Conservation (phyloP, 1,140 invertebrate species). For the Drosophila kikkawai region DNA sequence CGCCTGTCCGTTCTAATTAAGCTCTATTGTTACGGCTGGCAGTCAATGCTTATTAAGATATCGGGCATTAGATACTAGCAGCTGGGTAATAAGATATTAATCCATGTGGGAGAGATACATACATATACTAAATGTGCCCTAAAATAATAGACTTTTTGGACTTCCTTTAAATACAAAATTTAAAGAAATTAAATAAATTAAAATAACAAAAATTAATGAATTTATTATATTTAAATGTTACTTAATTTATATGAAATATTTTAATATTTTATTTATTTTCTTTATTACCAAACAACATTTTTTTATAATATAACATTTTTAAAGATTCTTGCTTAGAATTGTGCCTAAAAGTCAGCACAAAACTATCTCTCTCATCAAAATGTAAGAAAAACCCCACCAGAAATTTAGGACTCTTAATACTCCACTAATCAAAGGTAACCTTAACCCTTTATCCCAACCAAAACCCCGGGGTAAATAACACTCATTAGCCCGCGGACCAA, state of each 20-base stretch:
- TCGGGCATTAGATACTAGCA: background rate
- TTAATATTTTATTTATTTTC: too few relatives aligned
- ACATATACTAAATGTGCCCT: background rate
- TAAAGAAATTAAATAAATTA: too few relatives aligned
- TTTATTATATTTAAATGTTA: too few relatives aligned
- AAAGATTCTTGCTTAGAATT: background rate
- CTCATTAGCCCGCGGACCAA: conserved; percentile 42
- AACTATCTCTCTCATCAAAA: background rate
- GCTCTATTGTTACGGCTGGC: conserved; percentile 25
- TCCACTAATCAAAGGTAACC: too few relatives aligned
- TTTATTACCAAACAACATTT: too few relatives aligned
- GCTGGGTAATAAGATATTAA: background rate
- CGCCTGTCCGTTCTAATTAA: conserved; percentile 39
- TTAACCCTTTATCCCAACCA: conserved; percentile 9
- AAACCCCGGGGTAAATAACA: conserved; percentile 25
- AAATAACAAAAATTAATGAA: too few relatives aligned
- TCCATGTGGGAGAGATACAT: background rate
- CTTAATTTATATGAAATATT: too few relatives aligned
- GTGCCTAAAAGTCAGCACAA: background rate
- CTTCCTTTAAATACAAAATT: too few relatives aligned
- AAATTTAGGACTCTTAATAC: background rate
- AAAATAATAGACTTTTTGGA: too few relatives aligned
- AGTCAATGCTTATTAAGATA: conserved; percentile 27
- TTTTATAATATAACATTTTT: too few relatives aligned
- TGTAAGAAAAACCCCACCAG: too few relatives aligned